Evolutionary conservation across 2,797 vertebrate species (phyloP).

Genomic region (Diglossa cyanea): DNA sequence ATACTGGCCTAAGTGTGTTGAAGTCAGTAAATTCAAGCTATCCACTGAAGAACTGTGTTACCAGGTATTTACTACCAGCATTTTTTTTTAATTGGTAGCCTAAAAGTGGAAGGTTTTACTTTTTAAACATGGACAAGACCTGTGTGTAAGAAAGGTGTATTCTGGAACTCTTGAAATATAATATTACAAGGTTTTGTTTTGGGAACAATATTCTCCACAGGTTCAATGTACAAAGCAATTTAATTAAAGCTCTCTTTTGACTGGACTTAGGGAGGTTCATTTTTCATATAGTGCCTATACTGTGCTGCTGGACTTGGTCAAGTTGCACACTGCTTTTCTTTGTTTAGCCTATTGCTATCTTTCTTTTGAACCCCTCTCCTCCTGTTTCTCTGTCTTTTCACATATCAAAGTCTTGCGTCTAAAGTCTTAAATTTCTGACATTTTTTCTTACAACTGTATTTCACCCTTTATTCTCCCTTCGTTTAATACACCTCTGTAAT

Average conservation of each 20-base stretch:
- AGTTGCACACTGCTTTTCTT: not conserved
- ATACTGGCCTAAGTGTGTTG: not conserved
- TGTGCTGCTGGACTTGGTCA: not conserved
- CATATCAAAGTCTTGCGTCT: not conserved
- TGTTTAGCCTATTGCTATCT: not conserved
- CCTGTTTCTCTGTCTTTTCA: not conserved
- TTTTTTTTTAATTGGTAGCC: not conserved
- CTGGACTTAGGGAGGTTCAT: not conserved
- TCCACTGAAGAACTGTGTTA: not conserved
- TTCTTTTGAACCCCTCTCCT: not conserved
- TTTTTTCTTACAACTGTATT: rapidly evolving
- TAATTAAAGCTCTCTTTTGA: not conserved
- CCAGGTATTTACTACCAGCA: not conserved
- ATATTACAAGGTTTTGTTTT: not conserved
- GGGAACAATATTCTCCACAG: not conserved
- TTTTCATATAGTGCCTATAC: not conserved
- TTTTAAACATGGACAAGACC: not conserved
- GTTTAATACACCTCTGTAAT: not conserved
- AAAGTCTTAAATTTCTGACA: not conserved
- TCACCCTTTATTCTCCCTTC: not conserved
- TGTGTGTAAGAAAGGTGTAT: not conserved
- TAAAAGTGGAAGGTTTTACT: not conserved
- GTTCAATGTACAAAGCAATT: not conserved
- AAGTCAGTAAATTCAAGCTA: not conserved
- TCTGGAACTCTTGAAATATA: not conserved